A percentile compares a stretch with the other conserved stretches of the same genome.
phyloP scores from a whole-genome alignment of 2,113 vertebrate species.

The Mellivora capensis region DNA sequence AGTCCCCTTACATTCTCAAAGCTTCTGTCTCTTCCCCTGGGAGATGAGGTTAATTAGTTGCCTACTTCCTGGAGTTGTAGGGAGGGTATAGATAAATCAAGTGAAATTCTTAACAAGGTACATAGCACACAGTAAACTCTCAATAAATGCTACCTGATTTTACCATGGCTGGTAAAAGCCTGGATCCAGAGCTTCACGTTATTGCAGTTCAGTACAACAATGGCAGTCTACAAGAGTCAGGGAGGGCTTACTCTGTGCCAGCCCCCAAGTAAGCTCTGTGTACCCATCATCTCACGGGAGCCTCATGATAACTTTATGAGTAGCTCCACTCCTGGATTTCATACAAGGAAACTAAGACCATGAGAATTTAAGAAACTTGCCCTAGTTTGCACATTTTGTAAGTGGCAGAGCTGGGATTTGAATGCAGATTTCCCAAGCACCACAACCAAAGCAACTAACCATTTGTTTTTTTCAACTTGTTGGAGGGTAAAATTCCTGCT shows the following conservation, averaged over 20 bases:
- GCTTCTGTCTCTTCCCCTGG: not conserved
- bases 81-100: not conserved
- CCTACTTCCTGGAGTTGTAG: not conserved
- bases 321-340: not conserved
- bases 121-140: not conserved
- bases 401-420: not conserved
- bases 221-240: fast-evolving
- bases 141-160: not conserved
- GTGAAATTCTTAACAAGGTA: not conserved
- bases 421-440: not conserved
- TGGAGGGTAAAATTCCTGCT: not conserved
- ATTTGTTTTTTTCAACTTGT: not conserved
- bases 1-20: not conserved
- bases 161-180: not conserved
- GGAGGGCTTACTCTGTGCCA: not conserved
- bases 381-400: not conserved
- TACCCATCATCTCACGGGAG: not conserved
- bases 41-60: not conserved
- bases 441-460: not conserved
- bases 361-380: not conserved
- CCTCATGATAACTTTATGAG: not conserved
- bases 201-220: fast-evolving
- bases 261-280: not conserved
- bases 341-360: not conserved
- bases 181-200: not conserved